These are phyloP conservation scores for Rousettus leschenaultii DNA, from an alignment of 2,113 vertebrate species.

Conservation along the genomic window DNA sequence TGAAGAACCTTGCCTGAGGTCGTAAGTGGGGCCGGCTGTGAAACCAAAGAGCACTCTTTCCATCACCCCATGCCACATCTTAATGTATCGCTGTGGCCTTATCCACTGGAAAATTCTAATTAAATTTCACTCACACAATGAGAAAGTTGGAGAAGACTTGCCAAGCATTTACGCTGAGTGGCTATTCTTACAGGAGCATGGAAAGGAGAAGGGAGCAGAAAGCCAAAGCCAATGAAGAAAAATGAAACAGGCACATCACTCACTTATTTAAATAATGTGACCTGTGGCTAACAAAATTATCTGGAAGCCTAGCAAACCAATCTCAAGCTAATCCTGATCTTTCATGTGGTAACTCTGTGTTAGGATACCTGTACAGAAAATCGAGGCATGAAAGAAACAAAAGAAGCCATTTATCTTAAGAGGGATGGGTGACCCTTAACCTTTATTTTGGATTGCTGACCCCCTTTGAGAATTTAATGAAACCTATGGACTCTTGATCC, in stretches of 20 bases:
- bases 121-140: not conserved
- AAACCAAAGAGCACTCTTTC: not conserved
- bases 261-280: not conserved
- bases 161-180: rapidly evolving
- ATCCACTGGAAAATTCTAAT: not conserved
- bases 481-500: not conserved
- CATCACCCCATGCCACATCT: not conserved
- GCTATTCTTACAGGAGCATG: not conserved
- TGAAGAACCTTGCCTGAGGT: not conserved
- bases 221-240: not conserved
- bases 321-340: not conserved
- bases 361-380: not conserved
- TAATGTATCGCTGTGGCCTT: not conserved
- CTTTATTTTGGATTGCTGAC: not conserved
- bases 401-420: not conserved
- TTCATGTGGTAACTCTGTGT: not conserved
- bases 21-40: not conserved
- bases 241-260: not conserved
- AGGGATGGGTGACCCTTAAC: not conserved
- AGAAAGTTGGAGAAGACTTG: not conserved
- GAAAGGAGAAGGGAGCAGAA: not conserved
- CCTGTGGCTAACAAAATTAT: not conserved
- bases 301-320: not conserved
- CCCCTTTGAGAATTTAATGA: not conserved
- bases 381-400: not conserved